These are phyloP conservation scores for Hypselothyrea guttata DNA, from an alignment of 2,888 invertebrate genomes.

Conservation along the genomic window DNA sequence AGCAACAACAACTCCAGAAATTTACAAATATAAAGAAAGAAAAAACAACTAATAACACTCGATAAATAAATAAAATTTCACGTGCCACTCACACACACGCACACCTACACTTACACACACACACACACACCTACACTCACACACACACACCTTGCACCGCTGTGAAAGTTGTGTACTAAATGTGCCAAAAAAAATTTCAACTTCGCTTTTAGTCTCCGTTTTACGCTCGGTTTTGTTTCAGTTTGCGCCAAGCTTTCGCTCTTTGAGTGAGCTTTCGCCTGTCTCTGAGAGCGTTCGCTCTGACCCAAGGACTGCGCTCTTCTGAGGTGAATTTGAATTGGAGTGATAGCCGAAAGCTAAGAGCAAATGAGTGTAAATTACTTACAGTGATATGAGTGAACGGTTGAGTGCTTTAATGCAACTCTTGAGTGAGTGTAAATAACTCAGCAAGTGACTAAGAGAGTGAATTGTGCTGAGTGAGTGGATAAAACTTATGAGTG, in stretches of 20 bases:
- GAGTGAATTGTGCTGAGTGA: neutral
- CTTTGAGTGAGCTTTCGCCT: conserved; percentile 31
- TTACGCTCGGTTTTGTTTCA: conserved; percentile 4
- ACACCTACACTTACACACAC: conserved; percentile 13
- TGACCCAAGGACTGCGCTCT: conserved; percentile 22
- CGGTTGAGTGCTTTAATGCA: conserved; percentile 2
- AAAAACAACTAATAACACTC: conserved; percentile 28
- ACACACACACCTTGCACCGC: conserved; percentile 16
- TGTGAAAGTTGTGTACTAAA: conserved; percentile 61
- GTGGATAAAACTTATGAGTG: too few species aligned
- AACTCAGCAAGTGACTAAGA: neutral
- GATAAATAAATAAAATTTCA: conserved; percentile 73
- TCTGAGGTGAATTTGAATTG: conserved; percentile 38
- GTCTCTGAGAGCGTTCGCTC: neutral
- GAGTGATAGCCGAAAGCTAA: neutral
- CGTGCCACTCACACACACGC: conserved; percentile 35
- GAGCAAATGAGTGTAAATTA: neutral
- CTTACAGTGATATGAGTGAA: neutral
- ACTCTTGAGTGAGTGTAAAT: conserved; percentile 1
- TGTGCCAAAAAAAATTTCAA: conserved; percentile 50
- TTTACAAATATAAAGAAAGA: conserved; percentile 10
- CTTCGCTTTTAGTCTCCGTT: neutral
- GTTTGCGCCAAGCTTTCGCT: conserved; percentile 39
- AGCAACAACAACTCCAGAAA: conserved; percentile 16
- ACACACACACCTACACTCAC: conserved; percentile 22